Conservation (phyloP, 2,113 vertebrate species). For the Emydura subglobosa region DNA sequence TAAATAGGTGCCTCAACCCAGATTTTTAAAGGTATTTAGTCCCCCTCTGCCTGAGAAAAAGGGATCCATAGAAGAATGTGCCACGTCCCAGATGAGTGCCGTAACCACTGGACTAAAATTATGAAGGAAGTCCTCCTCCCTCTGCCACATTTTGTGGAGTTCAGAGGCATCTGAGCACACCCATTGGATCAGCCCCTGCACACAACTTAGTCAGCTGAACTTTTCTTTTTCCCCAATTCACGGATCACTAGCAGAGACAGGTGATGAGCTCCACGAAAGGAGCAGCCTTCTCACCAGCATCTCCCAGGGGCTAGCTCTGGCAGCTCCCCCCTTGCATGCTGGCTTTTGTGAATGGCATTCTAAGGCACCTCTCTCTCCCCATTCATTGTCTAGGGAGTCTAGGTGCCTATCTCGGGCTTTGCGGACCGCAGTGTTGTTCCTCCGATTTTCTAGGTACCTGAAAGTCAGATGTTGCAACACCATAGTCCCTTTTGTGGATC, state of each 20-base stretch:
- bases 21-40: not conserved
- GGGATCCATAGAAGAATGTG: not conserved
- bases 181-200: not conserved
- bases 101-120: not conserved
- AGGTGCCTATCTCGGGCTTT: not conserved
- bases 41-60: not conserved
- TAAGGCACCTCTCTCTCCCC: not conserved
- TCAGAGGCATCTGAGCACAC: not conserved
- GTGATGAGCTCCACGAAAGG: not conserved
- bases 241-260: not conserved
- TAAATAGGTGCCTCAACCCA: not conserved
- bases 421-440: too few relatives aligned
- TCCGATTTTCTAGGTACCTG: not conserved
- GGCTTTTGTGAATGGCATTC: not conserved
- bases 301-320: not conserved
- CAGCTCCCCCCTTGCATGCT: not conserved
- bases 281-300: not conserved
- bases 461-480: not conserved
- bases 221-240: not conserved
- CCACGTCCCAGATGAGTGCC: not conserved
- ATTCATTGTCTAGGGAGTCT: not conserved
- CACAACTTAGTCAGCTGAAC: not conserved
- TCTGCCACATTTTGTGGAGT: not conserved
- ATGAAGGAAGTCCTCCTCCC: not conserved
- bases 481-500: too few relatives aligned